phyloP scores from a whole-genome alignment of 2,797 vertebrate genomes.

The Xiphophorus birchmanni region DNA sequence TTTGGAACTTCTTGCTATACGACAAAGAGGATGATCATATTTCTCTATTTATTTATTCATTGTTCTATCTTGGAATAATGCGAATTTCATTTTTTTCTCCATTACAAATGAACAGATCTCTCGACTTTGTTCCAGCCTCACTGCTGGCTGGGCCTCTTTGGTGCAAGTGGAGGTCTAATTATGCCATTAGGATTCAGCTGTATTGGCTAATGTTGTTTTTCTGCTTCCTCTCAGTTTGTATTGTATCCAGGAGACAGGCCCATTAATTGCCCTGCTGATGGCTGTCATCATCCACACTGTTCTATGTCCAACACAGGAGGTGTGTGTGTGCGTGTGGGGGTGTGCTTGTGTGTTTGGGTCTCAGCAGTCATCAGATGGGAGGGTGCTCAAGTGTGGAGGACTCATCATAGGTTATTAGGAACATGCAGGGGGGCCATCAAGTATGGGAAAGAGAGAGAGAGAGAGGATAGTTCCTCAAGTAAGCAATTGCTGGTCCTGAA shows the following conservation, averaged over 20 bases:
- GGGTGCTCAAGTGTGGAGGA: slow-evolving; percentile 84
- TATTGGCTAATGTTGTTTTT: slow-evolving; percentile 58
- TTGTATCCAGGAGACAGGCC: slow-evolving; percentile 48
- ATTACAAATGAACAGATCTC: neutral
- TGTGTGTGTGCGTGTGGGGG: slow-evolving; percentile 19
- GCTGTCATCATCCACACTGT: slow-evolving; percentile 62
- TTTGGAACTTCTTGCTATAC: slow-evolving; percentile 4
- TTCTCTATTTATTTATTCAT: slow-evolving; percentile 33
- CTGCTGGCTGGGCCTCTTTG: slow-evolving; percentile 30
- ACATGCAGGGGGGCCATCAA: slow-evolving; percentile 74
- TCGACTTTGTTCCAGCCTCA: slow-evolving; percentile 5
- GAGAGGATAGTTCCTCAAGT: slow-evolving; percentile 32
- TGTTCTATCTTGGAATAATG: slow-evolving; percentile 18
- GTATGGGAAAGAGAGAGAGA: slow-evolving; percentile 49
- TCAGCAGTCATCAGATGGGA: slow-evolving; percentile 81
- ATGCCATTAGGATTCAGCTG: slow-evolving; percentile 43
- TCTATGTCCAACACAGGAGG: slow-evolving; percentile 49
- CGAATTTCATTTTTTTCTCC: slow-evolving; percentile 1
- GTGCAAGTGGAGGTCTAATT: slow-evolving; percentile 53
- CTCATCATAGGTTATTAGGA: slow-evolving; percentile 86
- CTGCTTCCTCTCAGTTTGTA: slow-evolving; percentile 45
- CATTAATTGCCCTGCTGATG: slow-evolving; percentile 70
- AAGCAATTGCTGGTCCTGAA: slow-evolving; percentile 34
- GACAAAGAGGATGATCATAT: slow-evolving; percentile 11
- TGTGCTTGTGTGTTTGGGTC: slow-evolving; percentile 47